A percentile compares a stretch with the other conserved stretches of the same genome.
Evolutionary conservation across 92 coral and sea anemone species (phyloP).

Genomic region (Zoanthus sociatus): DNA sequence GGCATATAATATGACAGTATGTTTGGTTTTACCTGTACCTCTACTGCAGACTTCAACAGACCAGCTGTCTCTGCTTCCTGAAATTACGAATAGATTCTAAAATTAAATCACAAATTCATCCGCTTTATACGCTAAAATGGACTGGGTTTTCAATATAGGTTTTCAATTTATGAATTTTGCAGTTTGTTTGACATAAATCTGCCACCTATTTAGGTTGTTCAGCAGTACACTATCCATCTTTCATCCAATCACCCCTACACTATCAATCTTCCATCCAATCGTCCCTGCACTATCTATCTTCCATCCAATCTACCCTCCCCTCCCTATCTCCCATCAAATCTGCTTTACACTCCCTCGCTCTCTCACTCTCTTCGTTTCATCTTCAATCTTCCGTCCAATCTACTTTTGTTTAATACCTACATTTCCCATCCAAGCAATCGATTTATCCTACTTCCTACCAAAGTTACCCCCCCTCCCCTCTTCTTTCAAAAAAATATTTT

Average conservation of each 20-base stretch:
- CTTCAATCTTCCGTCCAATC: too few species aligned
- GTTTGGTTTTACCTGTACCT: slow-evolving; percentile 20
- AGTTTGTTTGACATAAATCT: background rate
- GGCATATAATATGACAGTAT: background rate
- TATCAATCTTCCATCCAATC: background rate
- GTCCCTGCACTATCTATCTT: background rate
- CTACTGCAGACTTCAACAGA: slow-evolving; percentile 49
- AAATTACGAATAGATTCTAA: background rate
- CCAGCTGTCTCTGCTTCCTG: slow-evolving; percentile 59
- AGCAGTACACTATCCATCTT: background rate
- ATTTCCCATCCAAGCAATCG: too few species aligned
- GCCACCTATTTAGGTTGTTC: too few species aligned
- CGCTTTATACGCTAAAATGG: background rate
- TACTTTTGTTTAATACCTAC: too few species aligned
- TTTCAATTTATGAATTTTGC: too few species aligned
- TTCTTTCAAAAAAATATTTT: too few species aligned
- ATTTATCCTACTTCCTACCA: too few species aligned
- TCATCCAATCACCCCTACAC: background rate
- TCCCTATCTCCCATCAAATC: background rate
- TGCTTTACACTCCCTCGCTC: background rate
- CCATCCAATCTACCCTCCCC: background rate
- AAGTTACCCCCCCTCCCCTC: too few species aligned
- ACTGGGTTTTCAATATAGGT: background rate
- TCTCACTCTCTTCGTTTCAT: too few species aligned
- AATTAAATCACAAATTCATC: background rate